Evolutionary conservation across 92 coral and sea anemone species (phyloP).

Genomic region (Pocillopora grandis): DNA sequence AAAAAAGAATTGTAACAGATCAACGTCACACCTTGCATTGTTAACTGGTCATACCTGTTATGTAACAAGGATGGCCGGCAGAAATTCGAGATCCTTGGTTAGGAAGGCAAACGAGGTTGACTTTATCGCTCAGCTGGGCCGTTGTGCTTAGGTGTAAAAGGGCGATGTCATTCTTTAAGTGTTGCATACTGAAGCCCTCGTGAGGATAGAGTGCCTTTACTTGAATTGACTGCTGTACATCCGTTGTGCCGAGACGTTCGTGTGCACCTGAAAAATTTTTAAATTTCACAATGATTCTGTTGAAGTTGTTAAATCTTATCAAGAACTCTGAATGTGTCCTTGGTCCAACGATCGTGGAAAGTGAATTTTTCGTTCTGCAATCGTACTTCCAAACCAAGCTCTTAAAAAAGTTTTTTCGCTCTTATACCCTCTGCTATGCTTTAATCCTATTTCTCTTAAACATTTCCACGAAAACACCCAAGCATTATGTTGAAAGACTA

Average conservation of each 20-base stretch:
- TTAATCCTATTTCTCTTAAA: too few species aligned
- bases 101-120: conserved; percentile 66
- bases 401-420: neutral
- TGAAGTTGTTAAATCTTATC: neutral
- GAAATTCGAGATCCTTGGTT: conserved; percentile 43
- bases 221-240: conserved; percentile 45
- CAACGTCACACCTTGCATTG: too few species aligned
- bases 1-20: too few species aligned
- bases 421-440: too few species aligned
- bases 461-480: too few species aligned
- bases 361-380: too few species aligned
- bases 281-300: too few species aligned
- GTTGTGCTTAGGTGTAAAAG: conserved; percentile 47
- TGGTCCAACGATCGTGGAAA: too few species aligned
- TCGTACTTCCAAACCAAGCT: too few species aligned
- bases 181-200: conserved; percentile 50
- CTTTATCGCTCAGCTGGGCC: conserved; percentile 30
- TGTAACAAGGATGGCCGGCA: conserved; percentile 41
- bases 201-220: conserved; percentile 48
- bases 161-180: conserved; percentile 54
- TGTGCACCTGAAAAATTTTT: conserved; percentile 41
- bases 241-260: conserved; percentile 41
- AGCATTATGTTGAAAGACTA: too few species aligned
- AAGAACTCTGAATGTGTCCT: too few species aligned
- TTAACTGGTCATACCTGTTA: conserved; percentile 41